A percentile compares a stretch with the other conserved stretches of the same genome.
phyloP scores from a whole-genome alignment of 1,140 invertebrate genomes.

The Palaemon carinicauda region DNA sequence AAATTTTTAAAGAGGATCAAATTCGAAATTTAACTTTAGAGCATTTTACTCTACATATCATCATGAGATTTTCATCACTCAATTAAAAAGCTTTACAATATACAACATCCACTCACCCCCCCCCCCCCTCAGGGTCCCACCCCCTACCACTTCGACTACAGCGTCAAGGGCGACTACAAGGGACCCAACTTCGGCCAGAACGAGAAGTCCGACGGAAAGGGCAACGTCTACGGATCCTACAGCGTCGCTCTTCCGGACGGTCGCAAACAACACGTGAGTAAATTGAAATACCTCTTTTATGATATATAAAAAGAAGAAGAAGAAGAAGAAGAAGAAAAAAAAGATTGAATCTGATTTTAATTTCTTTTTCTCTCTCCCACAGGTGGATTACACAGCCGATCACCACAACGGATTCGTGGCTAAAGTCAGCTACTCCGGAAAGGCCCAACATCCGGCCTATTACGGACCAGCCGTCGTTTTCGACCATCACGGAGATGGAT shows the following conservation, averaged over 20 bases:
- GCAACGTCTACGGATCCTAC: conserved; percentile 16
- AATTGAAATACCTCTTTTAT: not conserved
- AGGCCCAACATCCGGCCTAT: conserved; percentile 7
- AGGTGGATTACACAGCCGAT: conserved; percentile 33
- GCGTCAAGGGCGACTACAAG: conserved; percentile 24
- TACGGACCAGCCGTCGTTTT: not conserved
- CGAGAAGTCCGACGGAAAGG: conserved; percentile 18
- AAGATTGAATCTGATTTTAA: not conserved
- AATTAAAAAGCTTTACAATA: no score
- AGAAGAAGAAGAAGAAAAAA: no score
- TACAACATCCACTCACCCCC: no score
- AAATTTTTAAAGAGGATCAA: no score
- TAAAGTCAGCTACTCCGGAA: conserved; percentile 25
- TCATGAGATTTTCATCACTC: no score
- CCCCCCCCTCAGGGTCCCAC: not conserved
- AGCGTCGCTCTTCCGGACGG: conserved; percentile 23
- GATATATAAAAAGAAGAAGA: not conserved
- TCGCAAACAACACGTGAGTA: not conserved
- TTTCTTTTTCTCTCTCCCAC: not conserved
- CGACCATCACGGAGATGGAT: not conserved
- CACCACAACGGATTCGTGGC: conserved; percentile 38
- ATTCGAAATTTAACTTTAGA: no score
- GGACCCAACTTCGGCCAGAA: conserved; percentile 21
- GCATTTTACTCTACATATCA: no score
- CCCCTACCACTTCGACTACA: conserved; percentile 18